These are phyloP conservation scores for Acanthoscelides obtectus DNA, from an alignment of 2,888 invertebrate genomes.

Conservation along the genomic window DNA sequence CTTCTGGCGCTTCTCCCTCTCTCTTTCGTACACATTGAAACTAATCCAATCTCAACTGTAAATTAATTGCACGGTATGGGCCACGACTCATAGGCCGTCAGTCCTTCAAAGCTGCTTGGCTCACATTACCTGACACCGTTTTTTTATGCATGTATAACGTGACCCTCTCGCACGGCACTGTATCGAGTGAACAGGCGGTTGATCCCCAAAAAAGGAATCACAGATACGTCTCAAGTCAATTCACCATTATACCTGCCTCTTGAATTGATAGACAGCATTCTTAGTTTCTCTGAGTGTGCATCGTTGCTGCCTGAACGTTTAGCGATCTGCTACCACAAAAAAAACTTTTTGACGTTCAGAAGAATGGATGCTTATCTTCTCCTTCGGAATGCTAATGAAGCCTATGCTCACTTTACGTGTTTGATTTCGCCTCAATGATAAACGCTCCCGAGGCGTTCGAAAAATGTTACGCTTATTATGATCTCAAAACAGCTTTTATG, in stretches of 20 bases:
- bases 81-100: too few relatives aligned
- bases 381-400: background rate
- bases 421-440: background rate
- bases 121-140: too few relatives aligned
- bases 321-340: constrained; percentile 35
- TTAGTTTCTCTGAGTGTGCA: constrained; percentile 33
- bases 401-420: background rate
- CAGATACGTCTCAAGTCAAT: constrained; percentile 46
- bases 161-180: background rate
- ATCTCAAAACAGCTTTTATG: background rate
- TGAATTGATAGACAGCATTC: constrained; percentile 44
- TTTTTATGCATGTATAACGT: too few relatives aligned
- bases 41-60: too few relatives aligned
- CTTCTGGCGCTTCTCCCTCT: too few relatives aligned
- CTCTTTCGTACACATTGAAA: too few relatives aligned
- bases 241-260: constrained; percentile 39
- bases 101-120: too few relatives aligned
- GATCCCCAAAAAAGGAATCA: constrained; percentile 38
- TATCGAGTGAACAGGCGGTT: constrained; percentile 13
- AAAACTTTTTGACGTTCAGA: background rate
- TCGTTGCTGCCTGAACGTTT: constrained; percentile 38
- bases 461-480: background rate
- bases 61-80: too few relatives aligned
- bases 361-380: background rate
- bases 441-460: background rate